phyloP scores from a whole-genome alignment of 2,797 vertebrate genomes.

The Cygnus olor region DNA sequence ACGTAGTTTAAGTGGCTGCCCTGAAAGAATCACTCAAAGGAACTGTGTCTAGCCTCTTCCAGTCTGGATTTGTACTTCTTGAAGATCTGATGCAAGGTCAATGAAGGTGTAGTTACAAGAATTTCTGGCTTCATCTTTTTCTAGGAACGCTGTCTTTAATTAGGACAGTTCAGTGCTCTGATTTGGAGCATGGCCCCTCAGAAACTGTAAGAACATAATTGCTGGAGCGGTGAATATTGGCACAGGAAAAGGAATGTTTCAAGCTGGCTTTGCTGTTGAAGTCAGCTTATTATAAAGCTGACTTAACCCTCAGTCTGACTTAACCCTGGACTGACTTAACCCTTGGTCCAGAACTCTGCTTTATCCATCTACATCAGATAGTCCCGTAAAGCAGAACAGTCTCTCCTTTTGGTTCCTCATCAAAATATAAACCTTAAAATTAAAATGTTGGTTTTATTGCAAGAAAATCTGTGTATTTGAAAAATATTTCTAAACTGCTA shows the following conservation, averaged over 20 bases:
- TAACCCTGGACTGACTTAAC: not conserved
- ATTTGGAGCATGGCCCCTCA: not conserved
- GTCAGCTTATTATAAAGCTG: not conserved
- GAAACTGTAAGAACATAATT: not conserved
- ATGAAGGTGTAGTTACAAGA: not conserved
- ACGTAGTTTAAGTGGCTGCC: fast-evolving
- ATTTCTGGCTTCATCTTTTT: not conserved
- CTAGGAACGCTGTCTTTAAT: not conserved
- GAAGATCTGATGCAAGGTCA: not conserved
- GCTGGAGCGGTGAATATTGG: not conserved
- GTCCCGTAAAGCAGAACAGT: not conserved
- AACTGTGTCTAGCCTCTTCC: not conserved
- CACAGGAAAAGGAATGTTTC: not conserved
- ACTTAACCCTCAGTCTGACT: not conserved
- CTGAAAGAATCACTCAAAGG: fast-evolving
- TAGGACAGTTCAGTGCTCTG: fast-evolving
- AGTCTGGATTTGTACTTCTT: fast-evolving
- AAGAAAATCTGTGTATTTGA: not conserved
- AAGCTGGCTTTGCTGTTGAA: not conserved
- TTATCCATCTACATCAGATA: not conserved
- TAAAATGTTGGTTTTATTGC: not conserved
- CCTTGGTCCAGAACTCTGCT: not conserved
- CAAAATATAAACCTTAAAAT: not conserved
- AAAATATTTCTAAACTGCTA: not conserved
- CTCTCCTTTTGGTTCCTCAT: not conserved